Conservation (phyloP, 2,888 invertebrate species). For the Pocota personata region DNA sequence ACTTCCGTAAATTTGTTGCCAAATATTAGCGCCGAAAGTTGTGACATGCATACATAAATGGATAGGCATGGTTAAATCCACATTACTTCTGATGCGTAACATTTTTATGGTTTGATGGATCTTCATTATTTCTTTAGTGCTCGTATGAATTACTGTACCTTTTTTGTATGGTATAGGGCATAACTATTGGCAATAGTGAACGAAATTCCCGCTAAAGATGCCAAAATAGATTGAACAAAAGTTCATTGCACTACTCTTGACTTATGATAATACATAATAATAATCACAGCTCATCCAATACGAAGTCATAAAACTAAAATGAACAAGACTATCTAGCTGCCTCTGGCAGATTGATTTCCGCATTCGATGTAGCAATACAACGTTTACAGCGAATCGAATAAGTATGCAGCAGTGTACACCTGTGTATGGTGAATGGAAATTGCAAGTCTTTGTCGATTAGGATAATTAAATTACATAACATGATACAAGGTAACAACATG, state of each 20-base stretch:
- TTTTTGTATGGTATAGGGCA: not conserved
- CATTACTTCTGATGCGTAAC: conserved; percentile 2
- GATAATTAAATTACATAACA: conserved; percentile 70
- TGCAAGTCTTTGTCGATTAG: conserved; percentile 46
- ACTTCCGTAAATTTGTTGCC: not conserved
- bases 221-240: not conserved
- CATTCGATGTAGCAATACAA: conserved; percentile 61
- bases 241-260: conserved; percentile 31
- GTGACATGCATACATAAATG: not conserved
- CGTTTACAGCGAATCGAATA: conserved; percentile 18
- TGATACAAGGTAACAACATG: conserved; percentile 49
- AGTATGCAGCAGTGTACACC: conserved; percentile 54
- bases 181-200: not conserved
- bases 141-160: not conserved
- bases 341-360: conserved; percentile 71
- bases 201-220: not conserved
- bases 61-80: not conserved
- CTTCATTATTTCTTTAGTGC: not conserved
- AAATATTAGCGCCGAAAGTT: not conserved
- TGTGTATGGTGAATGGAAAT: conserved; percentile 30
- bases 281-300: conserved; percentile 37
- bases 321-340: conserved; percentile 54
- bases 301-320: conserved; percentile 32
- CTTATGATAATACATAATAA: conserved; percentile 9
- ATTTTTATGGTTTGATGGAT: not conserved